phyloP scores from a whole-genome alignment of 2,888 invertebrate genomes.

The Octonoba sinensis region DNA sequence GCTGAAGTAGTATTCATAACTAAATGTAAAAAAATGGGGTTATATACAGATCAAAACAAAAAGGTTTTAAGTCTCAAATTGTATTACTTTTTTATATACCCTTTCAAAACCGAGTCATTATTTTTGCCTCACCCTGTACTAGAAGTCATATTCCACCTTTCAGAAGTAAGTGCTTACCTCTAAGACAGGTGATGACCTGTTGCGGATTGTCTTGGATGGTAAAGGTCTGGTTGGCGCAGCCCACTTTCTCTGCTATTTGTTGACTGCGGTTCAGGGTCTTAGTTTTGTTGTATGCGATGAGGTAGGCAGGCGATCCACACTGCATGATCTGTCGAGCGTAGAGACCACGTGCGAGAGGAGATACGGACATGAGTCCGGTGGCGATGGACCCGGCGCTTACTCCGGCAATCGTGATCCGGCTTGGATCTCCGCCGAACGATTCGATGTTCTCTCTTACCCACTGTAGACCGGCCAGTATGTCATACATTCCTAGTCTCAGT shows the following conservation, averaged over 20 bases:
- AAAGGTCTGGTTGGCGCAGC: conserved; percentile 19
- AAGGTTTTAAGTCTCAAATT: no score
- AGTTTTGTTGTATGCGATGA: background rate
- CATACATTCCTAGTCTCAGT: conserved; percentile 13
- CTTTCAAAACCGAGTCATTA: no score
- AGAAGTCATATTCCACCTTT: no score
- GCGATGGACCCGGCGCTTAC: conserved; percentile 40
- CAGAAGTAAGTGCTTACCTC: background rate
- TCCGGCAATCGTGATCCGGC: conserved; percentile 41
- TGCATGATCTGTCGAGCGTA: conserved; percentile 43
- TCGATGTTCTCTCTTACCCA: conserved; percentile 52
- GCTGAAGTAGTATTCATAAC: no score
- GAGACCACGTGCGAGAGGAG: conserved; percentile 38
- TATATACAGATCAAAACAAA: no score
- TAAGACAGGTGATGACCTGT: conserved; percentile 10
- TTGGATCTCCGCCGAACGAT: conserved; percentile 35
- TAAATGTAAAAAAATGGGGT: no score
- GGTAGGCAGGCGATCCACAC: conserved; percentile 36
- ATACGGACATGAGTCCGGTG: conserved; percentile 24
- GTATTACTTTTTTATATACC: no score
- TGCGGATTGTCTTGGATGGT: conserved; percentile 4
- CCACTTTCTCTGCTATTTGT: background rate
- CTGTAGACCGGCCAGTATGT: conserved; percentile 27
- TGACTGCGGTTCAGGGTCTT: conserved; percentile 10
- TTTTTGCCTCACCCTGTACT: no score